Percentiles rank a stretch among this genome's conserved stretches.
Conservation (phyloP, 2,888 invertebrate genomes). For the Chrysotoxum bicinctum region DNA sequence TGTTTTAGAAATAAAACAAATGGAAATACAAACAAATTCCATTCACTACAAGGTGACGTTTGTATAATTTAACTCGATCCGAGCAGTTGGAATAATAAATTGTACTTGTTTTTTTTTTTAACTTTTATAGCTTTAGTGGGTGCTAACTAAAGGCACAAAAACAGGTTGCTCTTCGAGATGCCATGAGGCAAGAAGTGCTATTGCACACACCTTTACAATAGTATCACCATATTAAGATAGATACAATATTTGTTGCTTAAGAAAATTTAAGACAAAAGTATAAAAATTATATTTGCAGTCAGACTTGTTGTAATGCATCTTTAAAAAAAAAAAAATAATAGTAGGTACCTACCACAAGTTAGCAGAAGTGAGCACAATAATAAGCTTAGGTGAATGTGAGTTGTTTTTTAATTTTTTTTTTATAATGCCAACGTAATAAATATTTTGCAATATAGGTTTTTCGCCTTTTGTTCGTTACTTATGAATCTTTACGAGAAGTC, state of each 20-base stretch:
- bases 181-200: slow-evolving; percentile 42
- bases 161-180: slow-evolving; percentile 9
- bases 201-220: slow-evolving; percentile 19
- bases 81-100: slow-evolving; percentile 30
- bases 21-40: slow-evolving; percentile 3
- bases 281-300: slow-evolving; percentile 38
- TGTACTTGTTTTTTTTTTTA: not conserved
- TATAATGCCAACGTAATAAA: slow-evolving; percentile 39
- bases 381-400: slow-evolving; percentile 10
- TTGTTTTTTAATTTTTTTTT: not conserved
- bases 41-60: slow-evolving; percentile 54
- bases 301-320: slow-evolving; percentile 24
- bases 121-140: slow-evolving; percentile 25
- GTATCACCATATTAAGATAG: not conserved
- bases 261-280: not conserved
- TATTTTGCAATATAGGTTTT: slow-evolving; percentile 43
- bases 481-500: not conserved
- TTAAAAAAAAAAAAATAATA: not conserved
- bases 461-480: not conserved
- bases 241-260: slow-evolving; percentile 24
- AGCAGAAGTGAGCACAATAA: not conserved
- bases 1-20: slow-evolving; percentile 10
- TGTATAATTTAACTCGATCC: slow-evolving; percentile 12
- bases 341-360: not conserved
- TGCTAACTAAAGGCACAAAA: slow-evolving; percentile 14